phyloP scores from a whole-genome alignment of 2,113 vertebrate genomes.

The Mungos mungo region DNA sequence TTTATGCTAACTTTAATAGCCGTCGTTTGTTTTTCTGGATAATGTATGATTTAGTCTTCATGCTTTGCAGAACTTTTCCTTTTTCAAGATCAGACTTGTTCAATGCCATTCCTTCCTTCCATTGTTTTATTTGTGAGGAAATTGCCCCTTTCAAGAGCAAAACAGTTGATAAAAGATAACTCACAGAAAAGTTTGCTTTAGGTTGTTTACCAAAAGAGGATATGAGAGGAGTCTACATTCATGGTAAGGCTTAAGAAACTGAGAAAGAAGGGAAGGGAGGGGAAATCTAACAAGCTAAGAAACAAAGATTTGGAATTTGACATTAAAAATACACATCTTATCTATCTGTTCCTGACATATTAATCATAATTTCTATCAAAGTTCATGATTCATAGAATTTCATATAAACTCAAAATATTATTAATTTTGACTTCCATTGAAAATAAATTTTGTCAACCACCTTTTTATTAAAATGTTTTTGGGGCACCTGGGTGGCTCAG shows the following conservation, averaged over 20 bases:
- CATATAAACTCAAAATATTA: conserved; percentile 10
- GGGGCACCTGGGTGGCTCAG: no score
- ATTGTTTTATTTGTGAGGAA: conserved; percentile 39
- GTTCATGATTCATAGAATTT: not conserved
- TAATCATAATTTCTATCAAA: not conserved
- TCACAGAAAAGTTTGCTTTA: not conserved
- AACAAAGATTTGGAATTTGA: not conserved
- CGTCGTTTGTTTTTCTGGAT: not conserved
- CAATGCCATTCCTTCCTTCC: not conserved
- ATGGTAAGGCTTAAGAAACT: not conserved
- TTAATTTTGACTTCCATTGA: conserved; percentile 12
- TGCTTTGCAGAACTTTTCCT: conserved; percentile 30
- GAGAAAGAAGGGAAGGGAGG: not conserved
- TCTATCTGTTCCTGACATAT: not conserved
- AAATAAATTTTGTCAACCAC: conserved; percentile 25
- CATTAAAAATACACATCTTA: not conserved
- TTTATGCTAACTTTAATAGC: not conserved
- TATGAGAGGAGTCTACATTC: not conserved
- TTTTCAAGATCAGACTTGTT: not conserved
- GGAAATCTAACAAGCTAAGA: not conserved
- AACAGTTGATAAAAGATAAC: conserved; percentile 9
- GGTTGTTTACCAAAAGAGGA: not conserved
- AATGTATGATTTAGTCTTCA: not conserved
- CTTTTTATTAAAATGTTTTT: conserved; percentile 38
- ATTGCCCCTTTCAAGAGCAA: conserved; percentile 22